Evolutionary conservation across 2,797 vertebrate species (phyloP).

Genomic region (Sphenodon punctatus): DNA sequence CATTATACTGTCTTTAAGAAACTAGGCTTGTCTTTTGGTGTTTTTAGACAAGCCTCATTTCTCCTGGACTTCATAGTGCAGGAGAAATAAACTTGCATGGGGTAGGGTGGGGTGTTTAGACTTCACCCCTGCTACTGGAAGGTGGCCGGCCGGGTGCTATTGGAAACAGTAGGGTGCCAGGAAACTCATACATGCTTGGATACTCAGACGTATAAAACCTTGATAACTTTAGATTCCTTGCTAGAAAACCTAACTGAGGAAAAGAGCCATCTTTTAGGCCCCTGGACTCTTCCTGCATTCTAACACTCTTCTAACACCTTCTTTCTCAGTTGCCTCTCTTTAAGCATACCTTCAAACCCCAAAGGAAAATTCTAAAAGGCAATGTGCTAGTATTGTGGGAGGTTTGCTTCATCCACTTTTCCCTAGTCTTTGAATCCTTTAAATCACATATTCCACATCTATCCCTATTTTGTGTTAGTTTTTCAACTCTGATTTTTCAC

Average conservation of each 20-base stretch:
- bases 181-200: too few relatives aligned
- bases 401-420: neutral
- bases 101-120: too few relatives aligned
- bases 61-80: too few relatives aligned
- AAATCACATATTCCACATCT: neutral
- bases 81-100: too few relatives aligned
- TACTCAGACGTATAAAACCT: too few relatives aligned
- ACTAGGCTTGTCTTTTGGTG: neutral
- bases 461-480: neutral
- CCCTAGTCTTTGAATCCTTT: neutral
- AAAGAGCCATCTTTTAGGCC: neutral
- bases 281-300: neutral
- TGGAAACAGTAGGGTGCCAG: too few relatives aligned
- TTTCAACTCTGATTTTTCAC: neutral
- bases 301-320: neutral
- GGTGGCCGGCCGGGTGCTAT: too few relatives aligned
- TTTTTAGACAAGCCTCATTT: too few relatives aligned
- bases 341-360: neutral
- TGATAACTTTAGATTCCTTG: neutral
- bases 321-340: neutral
- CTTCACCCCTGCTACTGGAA: too few relatives aligned
- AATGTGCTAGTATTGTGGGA: neutral
- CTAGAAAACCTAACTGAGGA: neutral
- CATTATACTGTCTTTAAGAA: neutral
- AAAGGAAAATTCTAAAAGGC: neutral